Evolutionary conservation across 2,113 vertebrate species (phyloP), one percentile per base, ranked within the genome.

Genomic region (Syngnathus floridae): DNA sequence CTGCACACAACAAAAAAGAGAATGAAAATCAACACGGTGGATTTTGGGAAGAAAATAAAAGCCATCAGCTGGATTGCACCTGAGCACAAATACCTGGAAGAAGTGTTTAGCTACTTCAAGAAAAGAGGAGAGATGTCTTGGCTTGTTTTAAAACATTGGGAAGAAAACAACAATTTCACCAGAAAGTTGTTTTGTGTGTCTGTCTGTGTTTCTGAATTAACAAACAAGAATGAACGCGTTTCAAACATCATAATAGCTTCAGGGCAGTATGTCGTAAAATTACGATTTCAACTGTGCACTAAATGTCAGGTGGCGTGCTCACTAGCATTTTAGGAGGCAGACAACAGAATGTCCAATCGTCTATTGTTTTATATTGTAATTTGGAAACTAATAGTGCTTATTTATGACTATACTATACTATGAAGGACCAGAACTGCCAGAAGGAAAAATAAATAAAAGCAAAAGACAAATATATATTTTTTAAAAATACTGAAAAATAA

Each of bases 1-100:
- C 35, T 9, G 52, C 10, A 12, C 21, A 72, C 62, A 62, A 67
- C 79, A 58, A 65, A 56, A 21, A 73, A 73, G 65, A 17, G 10
- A 58, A 65, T 14, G 10, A 58, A 65, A 48, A 70, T 62, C 69
- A 57, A n/a, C 21, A 55, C n/a, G 64, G 67, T 16, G 19, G 10
- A 14, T 37, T 38, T n/a, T 1, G 36, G 36, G 45, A 31, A 55
- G 22, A 46, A 72, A 2, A 65, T 59, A 8, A 40, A 12, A 43
- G 41, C 26, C 35, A 19, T 49, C 41, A 51, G 40, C 13, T 57
- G 4, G 66, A 59, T 67, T 65, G 58, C 16, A 71, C 55, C 70
- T 67, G 68, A 56, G 48, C 1, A 11, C 16, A 10, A 4, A 22
- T 5, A 14, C 43, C 14, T 16, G 38, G 58, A 60, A 57, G 19